phyloP scores from a whole-genome alignment of 1,140 invertebrate species.

The Diploscapter pachys region DNA sequence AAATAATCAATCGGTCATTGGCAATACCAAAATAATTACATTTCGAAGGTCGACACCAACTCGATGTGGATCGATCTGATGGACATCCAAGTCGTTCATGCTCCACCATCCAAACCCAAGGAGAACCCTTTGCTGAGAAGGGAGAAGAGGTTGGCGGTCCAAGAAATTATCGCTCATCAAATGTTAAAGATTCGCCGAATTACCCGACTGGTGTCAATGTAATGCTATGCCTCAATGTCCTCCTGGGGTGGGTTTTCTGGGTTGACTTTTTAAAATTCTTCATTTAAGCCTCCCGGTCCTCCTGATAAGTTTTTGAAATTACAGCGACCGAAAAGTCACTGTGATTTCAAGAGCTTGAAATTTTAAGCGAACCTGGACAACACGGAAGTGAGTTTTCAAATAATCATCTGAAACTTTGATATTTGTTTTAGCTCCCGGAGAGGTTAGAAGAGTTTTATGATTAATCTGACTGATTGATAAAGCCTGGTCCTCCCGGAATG shows the following conservation, averaged over 20 bases:
- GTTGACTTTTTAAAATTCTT: too few species aligned
- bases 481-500: constrained; percentile 19
- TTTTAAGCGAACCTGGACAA: constrained; percentile 17
- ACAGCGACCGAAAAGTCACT: too few species aligned
- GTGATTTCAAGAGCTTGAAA: too few species aligned
- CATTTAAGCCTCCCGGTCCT: constrained; percentile 16
- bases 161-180: not conserved
- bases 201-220: constrained; percentile 29
- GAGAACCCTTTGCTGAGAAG: constrained; percentile 29
- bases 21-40: too few species aligned
- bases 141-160: constrained; percentile 10
- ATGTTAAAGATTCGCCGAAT: constrained; percentile 12
- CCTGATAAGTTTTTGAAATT: not conserved
- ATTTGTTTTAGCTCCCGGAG: constrained; percentile 22
- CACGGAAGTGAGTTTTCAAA: constrained; percentile 22
- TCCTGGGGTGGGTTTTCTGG: not conserved
- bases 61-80: constrained; percentile 22
- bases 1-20: too few species aligned
- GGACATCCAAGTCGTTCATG: constrained; percentile 24
- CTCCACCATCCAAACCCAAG: constrained; percentile 18
- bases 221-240: constrained; percentile 26
- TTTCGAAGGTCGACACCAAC: constrained; percentile 9
- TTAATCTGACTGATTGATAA: constrained; percentile 14
- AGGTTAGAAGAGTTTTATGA: not conserved
- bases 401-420: not conserved